Evolutionary conservation across 2,888 invertebrate species (phyloP), one percentile per base, ranked within the genome.

Genomic region (Lycaena phlaeas): DNA sequence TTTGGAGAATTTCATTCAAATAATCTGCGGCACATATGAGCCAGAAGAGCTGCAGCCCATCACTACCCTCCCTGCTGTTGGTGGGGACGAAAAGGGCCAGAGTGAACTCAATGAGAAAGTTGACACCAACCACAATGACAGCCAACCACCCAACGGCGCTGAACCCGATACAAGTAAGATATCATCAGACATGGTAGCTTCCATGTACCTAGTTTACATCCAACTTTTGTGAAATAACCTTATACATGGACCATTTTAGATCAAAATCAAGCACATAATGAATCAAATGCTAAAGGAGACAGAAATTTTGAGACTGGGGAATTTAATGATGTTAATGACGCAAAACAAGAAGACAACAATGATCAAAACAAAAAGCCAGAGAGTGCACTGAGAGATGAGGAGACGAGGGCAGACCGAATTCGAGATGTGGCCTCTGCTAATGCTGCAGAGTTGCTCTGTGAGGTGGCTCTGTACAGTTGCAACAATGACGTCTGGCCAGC

Each of bases 371-470:
- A 36, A 10, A 44, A 28, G 27, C 36, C 50, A 68, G 86, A 90
- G 58, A 87, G 89, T 1, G 25, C 22, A 9, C 18, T 18, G 5
- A 3, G 3, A 18, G 18, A 18, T 9, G 39, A 14, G 49, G n/a
- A n/a, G n/a, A n/a, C n/a, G n/a, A 14, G 44, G n/a, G 52, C 44
- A 44, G 44, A 22, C 36, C 86, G 88, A 51, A 77, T 88, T 53
- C 90, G 92, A 60, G 86, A 88, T 57, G 92, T 92, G 59, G 90
- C 92, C 59, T 94, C 96, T 66, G 89, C 89, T 61, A 96, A 96
- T 86, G 94, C 94, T 60, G 90, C 95, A 57, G 92, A 94, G 78
- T 88, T 96, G 73, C 87, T 97, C 60, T 92, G 93, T 82, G 95
- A 96, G 85, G 90, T 96, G 65, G 88, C 95, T 51, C 50, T 95